phyloP scores from a whole-genome alignment of 2,113 vertebrate genomes.

The Pelmatolapia mariae region DNA sequence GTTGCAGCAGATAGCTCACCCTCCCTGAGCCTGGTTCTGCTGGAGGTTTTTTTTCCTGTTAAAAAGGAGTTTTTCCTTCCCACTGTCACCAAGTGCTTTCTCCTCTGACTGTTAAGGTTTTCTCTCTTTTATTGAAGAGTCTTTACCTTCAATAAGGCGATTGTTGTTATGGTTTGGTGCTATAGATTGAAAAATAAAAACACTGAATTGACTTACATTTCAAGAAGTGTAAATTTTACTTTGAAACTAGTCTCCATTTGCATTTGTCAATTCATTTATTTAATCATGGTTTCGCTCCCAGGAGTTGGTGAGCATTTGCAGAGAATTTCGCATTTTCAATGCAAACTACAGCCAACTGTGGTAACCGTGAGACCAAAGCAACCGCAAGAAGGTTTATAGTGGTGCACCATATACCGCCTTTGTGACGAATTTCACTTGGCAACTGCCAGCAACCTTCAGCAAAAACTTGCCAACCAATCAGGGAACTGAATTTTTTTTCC shows the following conservation, averaged over 20 bases:
- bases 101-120: background rate
- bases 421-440: background rate
- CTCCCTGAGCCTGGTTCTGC: background rate
- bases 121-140: background rate
- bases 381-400: accelerated
- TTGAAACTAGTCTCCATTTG: background rate
- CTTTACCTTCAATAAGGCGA: background rate
- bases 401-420: background rate
- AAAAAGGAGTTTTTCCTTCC: background rate
- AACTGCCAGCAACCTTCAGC: background rate
- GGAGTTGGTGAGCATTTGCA: background rate
- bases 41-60: background rate
- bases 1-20: background rate
- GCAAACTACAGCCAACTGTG: accelerated
- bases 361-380: accelerated
- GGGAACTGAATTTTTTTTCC: accelerated
- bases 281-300: accelerated
- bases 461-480: background rate
- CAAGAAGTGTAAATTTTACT: background rate
- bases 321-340: background rate
- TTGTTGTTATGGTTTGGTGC: background rate
- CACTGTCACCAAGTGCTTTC: background rate
- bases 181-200: background rate
- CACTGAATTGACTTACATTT: background rate
- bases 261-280: background rate